Evolutionary conservation across 2,113 vertebrate genomes (phyloP).

Genomic region (Anolis sagrei): DNA sequence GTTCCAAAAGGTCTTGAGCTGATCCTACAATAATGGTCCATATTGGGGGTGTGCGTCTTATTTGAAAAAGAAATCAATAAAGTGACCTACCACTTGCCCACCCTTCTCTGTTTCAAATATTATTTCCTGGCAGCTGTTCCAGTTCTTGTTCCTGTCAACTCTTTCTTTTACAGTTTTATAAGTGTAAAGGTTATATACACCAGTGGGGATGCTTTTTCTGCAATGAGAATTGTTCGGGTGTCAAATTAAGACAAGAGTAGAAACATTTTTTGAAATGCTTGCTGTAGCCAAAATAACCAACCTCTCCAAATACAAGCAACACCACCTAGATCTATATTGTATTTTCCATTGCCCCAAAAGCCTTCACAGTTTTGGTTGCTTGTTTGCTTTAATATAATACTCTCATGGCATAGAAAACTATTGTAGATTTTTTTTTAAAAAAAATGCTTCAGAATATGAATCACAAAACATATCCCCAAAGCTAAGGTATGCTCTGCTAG

Average conservation of each 20-base stretch:
- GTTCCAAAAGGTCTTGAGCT: neutral
- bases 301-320: neutral
- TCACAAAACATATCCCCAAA: slow-evolving; percentile 18
- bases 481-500: fast-evolving
- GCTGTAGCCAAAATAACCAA: neutral
- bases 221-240: slow-evolving; percentile 13
- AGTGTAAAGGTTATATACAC: neutral
- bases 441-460: neutral
- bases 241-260: slow-evolving; percentile 41
- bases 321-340: neutral
- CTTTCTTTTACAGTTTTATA: slow-evolving; percentile 17
- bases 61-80: slow-evolving; percentile 25
- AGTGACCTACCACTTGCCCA: neutral
- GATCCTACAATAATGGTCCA: neutral
- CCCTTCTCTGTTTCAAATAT: neutral
- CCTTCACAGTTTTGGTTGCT: slow-evolving; percentile 14
- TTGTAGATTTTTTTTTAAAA: slow-evolving; percentile 17
- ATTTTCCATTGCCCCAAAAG: neutral
- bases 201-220: slow-evolving; percentile 5
- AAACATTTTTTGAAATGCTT: slow-evolving; percentile 33
- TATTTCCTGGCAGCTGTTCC: slow-evolving; percentile 7
- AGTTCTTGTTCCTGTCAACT: slow-evolving; percentile 27
- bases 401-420: neutral
- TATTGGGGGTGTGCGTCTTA: neutral
- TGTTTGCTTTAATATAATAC: slow-evolving; percentile 8